Percentiles rank a stretch among this genome's conserved stretches.
phyloP scores from a whole-genome alignment of 2,888 invertebrate genomes.

The Epinotia ramella region DNA sequence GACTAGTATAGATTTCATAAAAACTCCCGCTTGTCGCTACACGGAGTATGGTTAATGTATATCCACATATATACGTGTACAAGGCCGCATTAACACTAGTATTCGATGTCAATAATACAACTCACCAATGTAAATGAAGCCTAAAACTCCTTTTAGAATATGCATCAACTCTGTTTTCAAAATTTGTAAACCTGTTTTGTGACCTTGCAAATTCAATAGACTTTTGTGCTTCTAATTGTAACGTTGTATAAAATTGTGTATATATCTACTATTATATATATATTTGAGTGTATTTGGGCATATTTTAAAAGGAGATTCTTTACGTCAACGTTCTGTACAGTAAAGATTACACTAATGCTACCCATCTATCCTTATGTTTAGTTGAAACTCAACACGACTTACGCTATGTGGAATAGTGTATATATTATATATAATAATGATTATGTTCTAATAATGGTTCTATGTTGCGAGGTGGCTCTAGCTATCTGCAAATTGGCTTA shows the following conservation, averaged over 20 bases:
- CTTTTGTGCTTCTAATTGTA: slow-evolving; percentile 45
- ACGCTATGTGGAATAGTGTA: slow-evolving; percentile 79
- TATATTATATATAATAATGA: slow-evolving; percentile 58
- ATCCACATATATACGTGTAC: slow-evolving; percentile 62
- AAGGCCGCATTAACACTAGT: slow-evolving; percentile 81
- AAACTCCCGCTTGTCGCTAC: slow-evolving; percentile 61
- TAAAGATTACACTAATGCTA: slow-evolving; percentile 58
- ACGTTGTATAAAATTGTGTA: slow-evolving; percentile 46
- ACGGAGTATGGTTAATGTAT: slow-evolving; percentile 63
- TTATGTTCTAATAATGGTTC: slow-evolving; percentile 68
- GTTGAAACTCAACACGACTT: slow-evolving; percentile 74
- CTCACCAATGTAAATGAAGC: slow-evolving; percentile 77
- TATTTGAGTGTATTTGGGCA: slow-evolving; percentile 54
- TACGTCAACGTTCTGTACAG: slow-evolving; percentile 54
- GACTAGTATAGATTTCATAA: slow-evolving; percentile 79
- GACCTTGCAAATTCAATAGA: slow-evolving; percentile 59
- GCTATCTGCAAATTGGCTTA: slow-evolving; percentile 69
- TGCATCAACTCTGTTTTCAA: slow-evolving; percentile 52
- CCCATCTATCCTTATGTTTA: slow-evolving; percentile 74
- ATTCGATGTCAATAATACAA: slow-evolving; percentile 75
- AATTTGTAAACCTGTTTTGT: slow-evolving; percentile 62
- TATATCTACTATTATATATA: slow-evolving; percentile 47
- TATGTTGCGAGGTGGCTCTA: slow-evolving; percentile 80
- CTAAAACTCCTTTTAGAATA: slow-evolving; percentile 75
- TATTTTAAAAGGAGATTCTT: slow-evolving; percentile 73